Evolutionary conservation across 2,113 vertebrate species (phyloP).

Genomic region (Pimephales promelas): DNA sequence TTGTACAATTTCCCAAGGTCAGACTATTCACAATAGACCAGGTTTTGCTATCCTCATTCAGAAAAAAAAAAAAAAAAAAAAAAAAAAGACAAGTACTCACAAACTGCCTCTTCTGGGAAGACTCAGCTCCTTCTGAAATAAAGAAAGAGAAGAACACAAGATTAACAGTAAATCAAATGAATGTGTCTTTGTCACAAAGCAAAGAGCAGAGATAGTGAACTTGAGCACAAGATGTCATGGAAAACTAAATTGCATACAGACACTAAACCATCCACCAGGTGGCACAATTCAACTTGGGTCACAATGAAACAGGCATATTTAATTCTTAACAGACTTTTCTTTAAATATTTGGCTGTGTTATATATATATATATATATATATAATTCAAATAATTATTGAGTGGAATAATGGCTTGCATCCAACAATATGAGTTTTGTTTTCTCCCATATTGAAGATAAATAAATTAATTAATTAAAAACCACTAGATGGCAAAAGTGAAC

Average conservation of each 20-base stretch:
- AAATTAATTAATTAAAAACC: background rate
- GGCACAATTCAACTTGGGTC: background rate
- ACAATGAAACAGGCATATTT: background rate
- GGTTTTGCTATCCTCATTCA: background rate
- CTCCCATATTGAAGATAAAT: background rate
- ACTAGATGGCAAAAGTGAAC: conserved; percentile 55
- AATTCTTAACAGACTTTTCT: background rate
- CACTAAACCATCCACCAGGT: background rate
- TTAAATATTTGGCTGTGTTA: background rate
- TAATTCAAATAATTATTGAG: background rate
- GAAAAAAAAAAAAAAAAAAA: too few relatives aligned
- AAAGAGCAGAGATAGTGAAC: background rate
- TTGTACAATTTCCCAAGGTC: background rate
- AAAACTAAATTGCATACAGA: background rate
- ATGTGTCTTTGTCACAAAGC: background rate
- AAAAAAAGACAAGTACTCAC: conserved; percentile 82
- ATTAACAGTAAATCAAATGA: background rate
- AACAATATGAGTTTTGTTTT: background rate
- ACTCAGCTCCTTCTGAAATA: conserved; percentile 93
- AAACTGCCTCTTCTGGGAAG: conserved; percentile 98
- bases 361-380: background rate
- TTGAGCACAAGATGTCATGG: background rate
- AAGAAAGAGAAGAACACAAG: conserved; percentile 34
- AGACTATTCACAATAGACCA: background rate
- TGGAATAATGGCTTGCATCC: background rate